A percentile compares a stretch with the other conserved stretches of the same genome.
Evolutionary conservation across 2,888 invertebrate species (phyloP).

Genomic region (Yponomeuta evonymella): DNA sequence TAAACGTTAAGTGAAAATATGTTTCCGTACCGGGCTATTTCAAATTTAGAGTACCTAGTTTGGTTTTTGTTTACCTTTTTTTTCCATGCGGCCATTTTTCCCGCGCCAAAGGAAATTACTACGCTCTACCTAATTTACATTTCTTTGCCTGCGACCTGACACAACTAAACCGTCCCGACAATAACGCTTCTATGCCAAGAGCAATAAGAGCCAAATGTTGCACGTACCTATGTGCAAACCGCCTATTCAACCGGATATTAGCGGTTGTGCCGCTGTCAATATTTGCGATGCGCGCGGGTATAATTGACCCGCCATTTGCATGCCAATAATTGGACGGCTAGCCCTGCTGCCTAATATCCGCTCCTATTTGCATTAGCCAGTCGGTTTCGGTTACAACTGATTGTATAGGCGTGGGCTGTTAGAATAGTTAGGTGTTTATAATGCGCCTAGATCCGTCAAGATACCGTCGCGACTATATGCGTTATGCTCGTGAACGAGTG

Average conservation of each 20-base stretch:
- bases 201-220: neutral
- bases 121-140: neutral
- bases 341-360: neutral
- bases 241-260: neutral
- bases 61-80: too few relatives aligned
- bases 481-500: too few relatives aligned
- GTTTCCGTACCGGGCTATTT: too few relatives aligned
- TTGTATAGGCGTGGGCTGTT: too few relatives aligned
- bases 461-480: too few relatives aligned
- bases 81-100: neutral
- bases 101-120: neutral
- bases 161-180: neutral
- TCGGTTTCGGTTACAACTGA: neutral
- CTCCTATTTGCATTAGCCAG: neutral
- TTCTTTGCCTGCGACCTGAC: neutral
- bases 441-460: too few relatives aligned
- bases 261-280: neutral
- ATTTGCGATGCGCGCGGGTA: neutral
- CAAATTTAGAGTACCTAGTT: too few relatives aligned
- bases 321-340: neutral
- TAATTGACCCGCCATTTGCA: constrained; percentile 2
- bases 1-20: too few relatives aligned
- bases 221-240: neutral
- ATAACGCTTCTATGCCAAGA: neutral
- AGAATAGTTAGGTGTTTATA: too few relatives aligned